phyloP scores from a whole-genome alignment of 2,888 invertebrate species.

The Theretra japonica region DNA sequence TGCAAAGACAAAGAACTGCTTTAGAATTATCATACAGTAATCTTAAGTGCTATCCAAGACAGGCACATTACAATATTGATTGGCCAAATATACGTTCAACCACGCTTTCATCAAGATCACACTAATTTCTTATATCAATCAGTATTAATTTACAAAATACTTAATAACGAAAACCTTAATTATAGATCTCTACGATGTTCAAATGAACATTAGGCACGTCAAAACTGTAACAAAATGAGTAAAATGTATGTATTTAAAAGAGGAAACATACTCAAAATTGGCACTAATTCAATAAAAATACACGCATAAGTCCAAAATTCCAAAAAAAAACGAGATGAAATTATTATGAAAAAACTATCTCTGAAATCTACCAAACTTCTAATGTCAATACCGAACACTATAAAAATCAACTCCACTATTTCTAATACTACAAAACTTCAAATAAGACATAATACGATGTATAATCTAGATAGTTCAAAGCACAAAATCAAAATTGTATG shows the following conservation, averaged over 20 bases:
- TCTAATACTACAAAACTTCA: neutral
- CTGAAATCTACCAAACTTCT: neutral
- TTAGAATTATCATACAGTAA: too few relatives aligned
- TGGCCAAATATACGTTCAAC: too few relatives aligned
- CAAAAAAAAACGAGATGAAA: neutral
- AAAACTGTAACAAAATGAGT: neutral
- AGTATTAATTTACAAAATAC: too few relatives aligned
- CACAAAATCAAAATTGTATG: neutral
- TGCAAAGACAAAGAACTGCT: too few relatives aligned
- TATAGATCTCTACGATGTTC: too few relatives aligned
- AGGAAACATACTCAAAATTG: neutral
- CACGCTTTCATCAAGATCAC: too few relatives aligned
- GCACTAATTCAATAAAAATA: constrained; percentile 1
- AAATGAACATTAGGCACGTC: neutral
- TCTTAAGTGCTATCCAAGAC: too few relatives aligned
- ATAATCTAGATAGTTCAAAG: neutral
- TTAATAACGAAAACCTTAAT: too few relatives aligned
- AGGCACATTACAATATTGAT: too few relatives aligned
- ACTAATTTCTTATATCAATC: too few relatives aligned
- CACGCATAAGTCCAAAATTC: neutral
- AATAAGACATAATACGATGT: neutral
- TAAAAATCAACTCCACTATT: neutral
- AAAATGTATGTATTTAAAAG: neutral
- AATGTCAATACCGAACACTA: neutral
- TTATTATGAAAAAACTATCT: neutral